These are phyloP conservation scores for Nephrotoma guestfalica DNA, from an alignment of 2,888 invertebrate genomes.

Conservation along the genomic window DNA sequence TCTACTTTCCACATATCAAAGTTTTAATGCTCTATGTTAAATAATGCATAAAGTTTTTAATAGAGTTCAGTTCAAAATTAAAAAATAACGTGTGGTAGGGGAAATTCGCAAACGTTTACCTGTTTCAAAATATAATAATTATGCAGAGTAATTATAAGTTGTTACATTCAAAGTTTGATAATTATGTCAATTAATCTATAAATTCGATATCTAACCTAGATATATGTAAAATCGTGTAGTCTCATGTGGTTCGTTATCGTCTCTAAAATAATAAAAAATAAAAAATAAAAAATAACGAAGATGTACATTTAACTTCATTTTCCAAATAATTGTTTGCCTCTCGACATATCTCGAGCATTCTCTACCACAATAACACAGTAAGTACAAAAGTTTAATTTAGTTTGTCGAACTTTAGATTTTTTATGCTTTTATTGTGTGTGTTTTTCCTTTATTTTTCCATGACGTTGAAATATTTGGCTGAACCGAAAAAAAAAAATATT, in stretches of 20 bases:
- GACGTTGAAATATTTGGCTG: background rate
- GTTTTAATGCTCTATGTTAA: too few species aligned
- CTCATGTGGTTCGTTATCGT: background rate
- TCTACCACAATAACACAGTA: background rate
- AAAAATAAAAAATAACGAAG: background rate
- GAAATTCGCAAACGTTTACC: too few species aligned
- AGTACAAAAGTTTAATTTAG: background rate
- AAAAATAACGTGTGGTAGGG: too few species aligned
- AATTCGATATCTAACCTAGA: background rate
- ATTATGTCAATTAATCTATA: too few species aligned
- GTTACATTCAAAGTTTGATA: too few species aligned
- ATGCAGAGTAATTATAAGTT: too few species aligned
- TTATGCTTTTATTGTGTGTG: background rate
- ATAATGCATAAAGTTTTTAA: too few species aligned
- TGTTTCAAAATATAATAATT: too few species aligned
- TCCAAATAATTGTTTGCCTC: background rate
- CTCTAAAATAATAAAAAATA: background rate
- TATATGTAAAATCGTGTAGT: background rate
- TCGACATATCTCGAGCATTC: background rate
- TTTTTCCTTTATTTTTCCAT: background rate
- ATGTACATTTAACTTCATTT: background rate
- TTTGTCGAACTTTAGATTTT: background rate
- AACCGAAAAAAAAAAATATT: background rate
- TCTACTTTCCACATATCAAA: too few species aligned
- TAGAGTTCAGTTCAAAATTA: too few species aligned